Conservation (phyloP, 30 jellyfish, hydroid and myxozoan species). For the Nemopilema nomurai region DNA sequence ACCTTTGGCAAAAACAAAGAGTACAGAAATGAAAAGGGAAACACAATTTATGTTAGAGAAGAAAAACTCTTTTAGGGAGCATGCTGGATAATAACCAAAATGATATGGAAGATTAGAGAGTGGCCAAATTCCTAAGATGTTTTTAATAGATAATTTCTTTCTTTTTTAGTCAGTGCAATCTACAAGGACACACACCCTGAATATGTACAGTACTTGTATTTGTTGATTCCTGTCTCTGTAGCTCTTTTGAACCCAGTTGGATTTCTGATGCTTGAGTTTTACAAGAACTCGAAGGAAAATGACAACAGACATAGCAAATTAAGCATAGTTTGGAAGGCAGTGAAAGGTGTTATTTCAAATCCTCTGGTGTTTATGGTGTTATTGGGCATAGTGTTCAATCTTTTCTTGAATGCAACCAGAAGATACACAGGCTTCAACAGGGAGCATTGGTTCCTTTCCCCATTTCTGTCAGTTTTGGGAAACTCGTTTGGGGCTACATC, state of each 20-base stretch:
- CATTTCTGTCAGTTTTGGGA: constrained; percentile 63
- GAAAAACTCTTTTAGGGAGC: no score
- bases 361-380: constrained; percentile 89
- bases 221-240: constrained; percentile 78
- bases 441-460: constrained; percentile 40
- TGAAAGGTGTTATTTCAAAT: constrained; percentile 71
- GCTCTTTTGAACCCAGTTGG: constrained; percentile 92
- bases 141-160: background rate
- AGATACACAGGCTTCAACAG: constrained; percentile 21
- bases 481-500: constrained; percentile 89
- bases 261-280: constrained; percentile 73
- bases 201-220: constrained; percentile 74
- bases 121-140: background rate
- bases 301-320: constrained; percentile 8
- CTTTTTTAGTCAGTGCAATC: constrained; percentile 75
- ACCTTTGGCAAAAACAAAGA: no score
- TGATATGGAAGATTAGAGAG: background rate
- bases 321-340: constrained; percentile 49
- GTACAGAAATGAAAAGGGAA: no score
- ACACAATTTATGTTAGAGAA: no score
- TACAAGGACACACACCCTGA: constrained; percentile 58
- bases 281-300: constrained; percentile 48
- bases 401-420: constrained; percentile 18
- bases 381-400: constrained; percentile 59
- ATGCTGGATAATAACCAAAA: no score